Conservation (phyloP, 2,113 vertebrate species). For the Ammospiza nelsoni region DNA sequence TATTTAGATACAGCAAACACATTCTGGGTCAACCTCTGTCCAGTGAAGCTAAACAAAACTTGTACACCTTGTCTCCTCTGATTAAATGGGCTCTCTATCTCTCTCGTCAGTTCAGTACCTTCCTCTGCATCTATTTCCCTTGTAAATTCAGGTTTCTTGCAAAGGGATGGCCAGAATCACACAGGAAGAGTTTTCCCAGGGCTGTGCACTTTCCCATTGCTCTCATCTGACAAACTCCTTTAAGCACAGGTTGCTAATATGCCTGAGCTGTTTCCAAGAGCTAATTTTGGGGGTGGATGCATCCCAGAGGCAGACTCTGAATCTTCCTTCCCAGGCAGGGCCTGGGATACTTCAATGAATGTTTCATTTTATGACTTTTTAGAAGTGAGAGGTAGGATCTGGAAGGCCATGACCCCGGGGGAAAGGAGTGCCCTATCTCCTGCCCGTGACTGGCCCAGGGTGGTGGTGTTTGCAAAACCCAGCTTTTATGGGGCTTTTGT, state of each 20-base stretch:
- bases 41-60: neutral
- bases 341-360: neutral
- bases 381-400: slow-evolving; percentile 23
- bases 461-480: slow-evolving; percentile 36
- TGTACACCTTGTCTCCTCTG: rapidly evolving
- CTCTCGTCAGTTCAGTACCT: neutral
- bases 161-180: neutral
- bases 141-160: neutral
- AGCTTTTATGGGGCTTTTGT: slow-evolving; percentile 59
- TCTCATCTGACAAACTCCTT: neutral
- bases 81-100: neutral
- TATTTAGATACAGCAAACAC: neutral
- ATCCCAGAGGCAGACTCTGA: neutral
- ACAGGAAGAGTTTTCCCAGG: neutral
- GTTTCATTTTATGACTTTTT: slow-evolving; percentile 33
- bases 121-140: neutral
- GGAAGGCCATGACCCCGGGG: slow-evolving; percentile 12
- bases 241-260: neutral
- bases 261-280: neutral
- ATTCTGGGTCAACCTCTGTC: neutral
- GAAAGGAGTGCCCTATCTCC: slow-evolving; percentile 37
- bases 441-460: neutral
- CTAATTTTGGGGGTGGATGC: neutral
- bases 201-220: neutral
- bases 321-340: neutral